Evolutionary conservation across 2,888 invertebrate genomes (phyloP), one percentile per base, ranked within the genome.

Genomic region (Frankliniella fusca): DNA sequence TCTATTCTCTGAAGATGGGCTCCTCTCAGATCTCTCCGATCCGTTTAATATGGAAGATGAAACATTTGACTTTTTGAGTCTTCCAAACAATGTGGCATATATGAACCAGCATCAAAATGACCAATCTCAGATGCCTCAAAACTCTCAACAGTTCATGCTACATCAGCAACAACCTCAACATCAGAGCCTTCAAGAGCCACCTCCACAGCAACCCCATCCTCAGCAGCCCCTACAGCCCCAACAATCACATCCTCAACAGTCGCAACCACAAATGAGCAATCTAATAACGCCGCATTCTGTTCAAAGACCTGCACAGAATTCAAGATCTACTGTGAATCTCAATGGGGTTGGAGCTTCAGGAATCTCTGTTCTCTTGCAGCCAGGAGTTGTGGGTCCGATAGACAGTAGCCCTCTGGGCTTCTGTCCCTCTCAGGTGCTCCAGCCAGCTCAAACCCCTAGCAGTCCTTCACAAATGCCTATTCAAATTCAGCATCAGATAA

Each of bases 1-100:
- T 82, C 86, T 91, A 20, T 91, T 91, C 84, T 88, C 87, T 12
- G 91, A 91, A 85, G 90, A 90, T 61, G 87, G 88, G 11, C 86
- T 91, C 9, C 86, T 90, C 0, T 88, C 89, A 0, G 89, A 90
- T 83, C 85, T 90, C 80, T 90, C 90, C 50, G 89, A 90, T 38
- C 87, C 88, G 12, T 85, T 90, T 80, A 87, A 87, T 20, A 88
- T 90, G 87, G 90, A 90, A 48, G 86, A 85, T 83, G 88, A 88
- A 70, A 86, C 86, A 20, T 89, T 90, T 82, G 90, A 90, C 86
- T 88, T 90, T 81, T 85, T 89, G 28, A 88, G 88, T 83, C 85
- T 87, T 50, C 85, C 85, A n/a, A 85, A 85, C 38, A 85, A 87
- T 48, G 85, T 87, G 81, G 85, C 82, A 20, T 83, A 82, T 82